These are phyloP conservation scores for Sphenodon punctatus DNA, from an alignment of 2,797 vertebrate species.

Conservation along the genomic window DNA sequence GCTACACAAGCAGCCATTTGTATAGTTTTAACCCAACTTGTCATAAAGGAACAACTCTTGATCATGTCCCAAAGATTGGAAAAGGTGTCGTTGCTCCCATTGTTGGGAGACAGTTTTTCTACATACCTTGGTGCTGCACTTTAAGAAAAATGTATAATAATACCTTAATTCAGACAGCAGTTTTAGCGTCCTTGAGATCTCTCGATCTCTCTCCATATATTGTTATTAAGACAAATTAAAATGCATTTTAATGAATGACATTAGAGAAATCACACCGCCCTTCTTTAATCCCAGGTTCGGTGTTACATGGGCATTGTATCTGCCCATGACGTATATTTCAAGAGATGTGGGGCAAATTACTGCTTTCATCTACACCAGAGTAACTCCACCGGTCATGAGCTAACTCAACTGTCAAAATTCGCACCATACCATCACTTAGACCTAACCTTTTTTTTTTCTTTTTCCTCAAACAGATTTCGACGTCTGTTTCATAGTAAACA, in stretches of 20 bases:
- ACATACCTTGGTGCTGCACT: background rate
- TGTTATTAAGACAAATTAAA: background rate
- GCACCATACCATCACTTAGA: background rate
- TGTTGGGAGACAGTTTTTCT: background rate
- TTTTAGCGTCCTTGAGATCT: background rate
- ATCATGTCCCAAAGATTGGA: background rate
- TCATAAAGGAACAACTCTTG: background rate
- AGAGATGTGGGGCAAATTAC: background rate
- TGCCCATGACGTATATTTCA: background rate
- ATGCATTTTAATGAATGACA: background rate
- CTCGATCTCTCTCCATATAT: accelerated
- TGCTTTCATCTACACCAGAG: background rate
- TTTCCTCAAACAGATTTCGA: conserved; percentile 19
- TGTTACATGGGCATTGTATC: background rate
- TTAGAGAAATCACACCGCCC: background rate
- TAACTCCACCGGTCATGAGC: background rate
- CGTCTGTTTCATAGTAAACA: conserved; percentile 6
- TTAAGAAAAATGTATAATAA: too few relatives aligned
- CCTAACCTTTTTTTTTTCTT: conserved; percentile 4
- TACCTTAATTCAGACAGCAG: background rate
- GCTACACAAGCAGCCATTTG: background rate
- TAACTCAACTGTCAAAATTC: background rate
- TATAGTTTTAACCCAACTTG: accelerated
- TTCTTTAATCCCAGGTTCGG: background rate
- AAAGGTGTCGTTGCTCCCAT: background rate